A percentile compares a stretch with the other conserved stretches of the same genome.
These are phyloP conservation scores for Aphaenogaster rudis DNA, from an alignment of 1,140 invertebrate species.

Conservation along the genomic window DNA sequence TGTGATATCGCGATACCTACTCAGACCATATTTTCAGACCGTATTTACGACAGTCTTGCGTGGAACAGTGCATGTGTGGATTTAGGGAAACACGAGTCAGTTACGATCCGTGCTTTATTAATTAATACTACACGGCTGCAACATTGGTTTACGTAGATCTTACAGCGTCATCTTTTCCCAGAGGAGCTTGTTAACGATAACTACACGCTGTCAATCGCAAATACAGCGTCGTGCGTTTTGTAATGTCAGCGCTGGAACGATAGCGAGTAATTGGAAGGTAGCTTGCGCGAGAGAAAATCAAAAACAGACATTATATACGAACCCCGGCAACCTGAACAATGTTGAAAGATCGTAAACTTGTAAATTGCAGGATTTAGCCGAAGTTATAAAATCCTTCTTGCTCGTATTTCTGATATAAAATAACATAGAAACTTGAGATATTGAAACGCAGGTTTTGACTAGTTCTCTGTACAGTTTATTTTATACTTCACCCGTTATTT, in stretches of 20 bases:
- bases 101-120: conserved; percentile 17
- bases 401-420: neutral
- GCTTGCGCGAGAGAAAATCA: neutral
- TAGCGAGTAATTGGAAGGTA: conserved; percentile 14
- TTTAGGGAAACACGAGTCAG: neutral
- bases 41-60: conserved; percentile 2
- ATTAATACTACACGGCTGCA: conserved; percentile 19
- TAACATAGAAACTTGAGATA: neutral
- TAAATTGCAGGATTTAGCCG: neutral
- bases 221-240: neutral
- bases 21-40: neutral
- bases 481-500: neutral
- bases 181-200: conserved; percentile 15
- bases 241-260: neutral
- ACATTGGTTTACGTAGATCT: neutral
- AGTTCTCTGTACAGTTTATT: neutral
- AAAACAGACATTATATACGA: neutral
- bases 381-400: neutral
- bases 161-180: neutral
- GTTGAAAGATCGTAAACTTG: conserved; percentile 8
- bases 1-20: neutral
- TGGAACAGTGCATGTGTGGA: neutral
- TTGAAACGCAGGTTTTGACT: neutral
- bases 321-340: neutral
- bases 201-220: conserved; percentile 21